Evolutionary conservation across 2,113 vertebrate species (phyloP), one percentile per base, ranked within the genome.

Genomic region (Gnathonemus longibarbis): DNA sequence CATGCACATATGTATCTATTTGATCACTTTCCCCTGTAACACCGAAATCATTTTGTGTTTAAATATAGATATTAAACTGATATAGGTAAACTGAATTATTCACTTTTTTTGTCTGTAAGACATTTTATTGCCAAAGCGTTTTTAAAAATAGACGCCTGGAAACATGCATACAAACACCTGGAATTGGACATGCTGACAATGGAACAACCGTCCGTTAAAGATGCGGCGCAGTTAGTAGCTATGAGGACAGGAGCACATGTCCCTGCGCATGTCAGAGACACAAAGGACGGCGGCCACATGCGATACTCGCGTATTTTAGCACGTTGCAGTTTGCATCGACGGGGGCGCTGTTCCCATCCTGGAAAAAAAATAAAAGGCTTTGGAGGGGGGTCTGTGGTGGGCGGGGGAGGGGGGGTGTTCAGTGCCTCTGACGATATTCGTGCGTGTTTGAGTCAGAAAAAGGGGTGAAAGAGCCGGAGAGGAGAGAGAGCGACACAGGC

Each of bases 361-460:
- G 39, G n/a, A 84, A 46, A 84, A 52, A n/a, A 62, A 89, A 89
- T n/a, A 13, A 89, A 66, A 13, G 42, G 85, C 85, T 87, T 56
- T 35, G 50, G 49, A 24, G 39, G 10, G 56, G 62, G 39, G 86
- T 46, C 46, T 86, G 74, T 80, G 35, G 74, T 80, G 35, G 74
- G 35, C 35, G 70, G 70, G 27, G 31, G 70, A 31, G 46, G 87
- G 88, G 89, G 58, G 56, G 13, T 80, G 88, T 50, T 88, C 89
- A 48, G 35, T 52, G 89, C 58, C 46, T 46, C 74, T 89, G 89
- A 89, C 88, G 88, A 62, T 83, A 56, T 87, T 88, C 9, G 49
- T 91, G 92, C 90, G 92, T 92, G 58, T 90, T 39, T 88, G 50
- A 56, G 90, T 53, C 89, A 90, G 80, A 89, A 80, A 89, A 77